Evolutionary conservation across 1,140 invertebrate genomes (phyloP), one percentile per base, ranked within the genome.

Genomic region (Ostrea edulis): DNA sequence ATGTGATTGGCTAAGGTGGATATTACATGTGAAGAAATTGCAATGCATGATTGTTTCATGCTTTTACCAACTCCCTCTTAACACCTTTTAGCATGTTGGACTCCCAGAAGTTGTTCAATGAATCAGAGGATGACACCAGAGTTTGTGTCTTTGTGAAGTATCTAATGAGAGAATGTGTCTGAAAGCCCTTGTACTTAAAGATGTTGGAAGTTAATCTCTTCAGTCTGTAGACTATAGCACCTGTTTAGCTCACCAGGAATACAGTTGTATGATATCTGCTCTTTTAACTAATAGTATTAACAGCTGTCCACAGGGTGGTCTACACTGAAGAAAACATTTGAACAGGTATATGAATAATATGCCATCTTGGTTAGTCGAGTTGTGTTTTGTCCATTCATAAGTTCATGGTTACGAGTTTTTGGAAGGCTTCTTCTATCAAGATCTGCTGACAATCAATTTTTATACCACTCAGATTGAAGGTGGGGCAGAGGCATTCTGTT

Each of bases 51-150:
- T 62, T 62, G 55, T 62, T 62, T n/a, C n/a, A 62, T 17, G 55
- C 68, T 35, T 35, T 77, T 29, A 35, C 22, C 29, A 35, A 25
- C 68, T 77, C 68, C 68, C 68, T 29, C 29, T 35, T 77, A 77
- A 77, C 68, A 77, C 68, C 68, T 77, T 77, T 77, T 77, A 77
- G 25, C 68, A 77, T 77, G 68, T 77, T 35, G 9, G 25, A 35
- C 68, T 77, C 12, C 14, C 12, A 29, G 17, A 77, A 77, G 8
- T 25, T 77, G 68, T 77, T 77, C 35, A 77, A 44, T 77, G 68
- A 77, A 77, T 77, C 68, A 29, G 29, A 77, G 29, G 11, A 22
- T 77, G 68, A 35, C 68, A 29, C 22, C 11, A 14, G 17, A 62
- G 55, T 62, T 20, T 62, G 55, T 62, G 17, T 20, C 17, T 62